These are phyloP conservation scores for Diloba caeruleocephala DNA, from an alignment of 2,888 invertebrate genomes.

Conservation along the genomic window DNA sequence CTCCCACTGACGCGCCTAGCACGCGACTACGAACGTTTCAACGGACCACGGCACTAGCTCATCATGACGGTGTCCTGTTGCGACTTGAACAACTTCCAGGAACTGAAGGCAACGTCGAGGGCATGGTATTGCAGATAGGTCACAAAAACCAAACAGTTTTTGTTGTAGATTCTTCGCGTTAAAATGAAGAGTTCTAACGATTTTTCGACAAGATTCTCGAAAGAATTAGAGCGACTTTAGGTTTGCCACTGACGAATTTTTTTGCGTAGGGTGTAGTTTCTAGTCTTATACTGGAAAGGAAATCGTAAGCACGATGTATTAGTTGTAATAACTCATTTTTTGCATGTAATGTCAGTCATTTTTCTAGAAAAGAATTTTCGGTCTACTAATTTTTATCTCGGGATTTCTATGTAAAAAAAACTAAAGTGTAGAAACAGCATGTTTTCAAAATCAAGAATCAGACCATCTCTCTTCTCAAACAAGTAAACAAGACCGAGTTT, in stretches of 20 bases:
- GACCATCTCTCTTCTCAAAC: too few species aligned
- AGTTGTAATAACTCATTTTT: too few species aligned
- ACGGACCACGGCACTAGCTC: constrained; percentile 66
- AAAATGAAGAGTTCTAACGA: constrained; percentile 22
- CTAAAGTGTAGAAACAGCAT: too few species aligned
- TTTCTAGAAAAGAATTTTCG: too few species aligned
- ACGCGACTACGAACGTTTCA: constrained; percentile 76
- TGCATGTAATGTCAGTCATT: too few species aligned
- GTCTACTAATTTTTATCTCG: too few species aligned
- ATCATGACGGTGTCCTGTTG: constrained; percentile 45
- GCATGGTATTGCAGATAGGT: constrained; percentile 28
- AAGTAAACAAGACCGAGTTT: neutral
- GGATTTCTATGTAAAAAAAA: too few species aligned
- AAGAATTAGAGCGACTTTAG: constrained; percentile 10
- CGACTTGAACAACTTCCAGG: constrained; percentile 46
- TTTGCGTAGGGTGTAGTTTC: too few species aligned
- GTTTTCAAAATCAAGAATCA: neutral
- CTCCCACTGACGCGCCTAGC: constrained; percentile 58
- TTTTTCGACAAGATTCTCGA: constrained; percentile 23
- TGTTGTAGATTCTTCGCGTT: constrained; percentile 26
- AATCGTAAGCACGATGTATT: too few species aligned
- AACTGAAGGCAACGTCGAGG: constrained; percentile 24
- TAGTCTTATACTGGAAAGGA: too few species aligned
- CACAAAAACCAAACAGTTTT: constrained; percentile 32
- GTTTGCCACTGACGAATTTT: neutral